Evolutionary conservation across 2,888 invertebrate genomes (phyloP).

Genomic region (Andrena fulva): DNA sequence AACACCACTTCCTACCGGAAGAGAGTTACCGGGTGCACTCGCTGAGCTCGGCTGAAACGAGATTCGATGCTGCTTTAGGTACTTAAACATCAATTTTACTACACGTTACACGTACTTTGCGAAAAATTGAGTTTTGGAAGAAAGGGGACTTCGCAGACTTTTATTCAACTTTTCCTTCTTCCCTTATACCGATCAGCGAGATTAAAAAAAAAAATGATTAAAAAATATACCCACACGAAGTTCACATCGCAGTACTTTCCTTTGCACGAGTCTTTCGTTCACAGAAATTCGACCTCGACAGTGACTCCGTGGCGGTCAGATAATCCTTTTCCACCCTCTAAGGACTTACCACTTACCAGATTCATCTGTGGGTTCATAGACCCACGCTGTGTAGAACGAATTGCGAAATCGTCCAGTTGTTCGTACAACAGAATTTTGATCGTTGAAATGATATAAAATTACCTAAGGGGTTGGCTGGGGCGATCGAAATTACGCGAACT

Average conservation of each 20-base stretch:
- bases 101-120: not conserved
- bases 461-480: slow-evolving; percentile 38
- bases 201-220: too few relatives aligned
- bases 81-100: not conserved
- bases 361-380: not conserved
- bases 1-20: slow-evolving; percentile 69
- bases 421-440: slow-evolving; percentile 23
- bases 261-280: too few relatives aligned
- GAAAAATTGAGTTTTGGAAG: not conserved
- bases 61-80: slow-evolving; percentile 27
- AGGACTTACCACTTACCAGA: not conserved
- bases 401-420: not conserved
- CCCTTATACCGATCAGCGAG: too few relatives aligned
- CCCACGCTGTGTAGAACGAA: not conserved
- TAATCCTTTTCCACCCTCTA: not conserved
- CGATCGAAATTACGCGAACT: slow-evolving; percentile 71
- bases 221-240: too few relatives aligned
- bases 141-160: too few relatives aligned
- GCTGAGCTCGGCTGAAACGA: slow-evolving; percentile 61
- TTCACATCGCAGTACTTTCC: too few relatives aligned
- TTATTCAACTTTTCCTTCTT: too few relatives aligned
- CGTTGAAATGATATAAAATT: slow-evolving; percentile 36
- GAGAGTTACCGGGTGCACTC: slow-evolving; percentile 64
- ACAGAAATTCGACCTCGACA: not conserved
- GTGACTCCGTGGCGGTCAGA: slow-evolving; percentile 17